Base-by-base conservation (phyloP, 2,888 invertebrate genomes). In the Lasioglossum malachurum region DNA sequence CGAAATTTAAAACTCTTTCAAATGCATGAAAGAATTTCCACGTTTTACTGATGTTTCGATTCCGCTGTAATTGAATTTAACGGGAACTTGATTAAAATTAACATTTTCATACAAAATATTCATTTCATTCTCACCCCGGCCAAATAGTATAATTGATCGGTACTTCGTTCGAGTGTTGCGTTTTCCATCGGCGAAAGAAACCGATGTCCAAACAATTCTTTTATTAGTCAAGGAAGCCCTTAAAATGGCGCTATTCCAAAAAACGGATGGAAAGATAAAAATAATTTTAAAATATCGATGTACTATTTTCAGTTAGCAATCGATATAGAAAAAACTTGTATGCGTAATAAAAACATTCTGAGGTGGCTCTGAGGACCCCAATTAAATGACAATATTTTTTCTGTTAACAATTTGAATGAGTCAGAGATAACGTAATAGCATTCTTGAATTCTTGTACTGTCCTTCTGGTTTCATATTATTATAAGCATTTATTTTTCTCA, bases 41-140 rank as follows among this genome's bases (percentile, higher is more conserved):
- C 35, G 46, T 35, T 75, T 38, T 23, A 38, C 38, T n/a, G 75
- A 75, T 38, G 69, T 53, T n/a, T 16, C 38, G 53, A 38, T 75
- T 57, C 14, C 16, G 35, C n/a, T 23, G n/a, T 38, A 75, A 75
- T 53, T 57, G 38, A 57, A 75, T 53, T 75, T 57, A 75, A 57
- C 53, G 38, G 53, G n/a, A 75, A 57, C 31, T 57, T 49, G 38
- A 75, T 75, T 75, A 53, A 53, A 75, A 69, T 69, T 69, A 75
- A 38, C 74, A 49, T 35, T 74, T 74, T 49, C 69, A 38, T 69
- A 41, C n/a, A 69, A 69, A 69, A 69, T 44, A 72, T 72, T 46
- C 44, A 27, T 72, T 72, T 41, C 41, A 44, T 46, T 41, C n/a
- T 38, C 38, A 10, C 23, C 23, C 23, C 69, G 12, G 38, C 10